Evolutionary conservation across 1,140 invertebrate genomes (phyloP).

Genomic region (Melipona quadrifasciata): DNA sequence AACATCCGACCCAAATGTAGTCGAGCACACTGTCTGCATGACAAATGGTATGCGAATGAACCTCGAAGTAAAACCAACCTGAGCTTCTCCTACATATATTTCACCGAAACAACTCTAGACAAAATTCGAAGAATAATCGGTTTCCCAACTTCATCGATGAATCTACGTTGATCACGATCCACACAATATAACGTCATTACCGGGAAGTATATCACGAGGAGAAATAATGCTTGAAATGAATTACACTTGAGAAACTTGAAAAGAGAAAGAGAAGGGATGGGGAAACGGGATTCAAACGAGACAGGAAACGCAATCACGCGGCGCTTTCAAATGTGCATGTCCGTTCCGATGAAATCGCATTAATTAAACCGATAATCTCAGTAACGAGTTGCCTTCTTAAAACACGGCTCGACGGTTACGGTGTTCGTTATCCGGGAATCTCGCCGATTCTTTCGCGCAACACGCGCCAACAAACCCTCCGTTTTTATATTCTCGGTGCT

Average conservation of each 20-base stretch:
- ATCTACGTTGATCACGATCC: not conserved
- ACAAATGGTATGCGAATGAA: slow-evolving; percentile 9
- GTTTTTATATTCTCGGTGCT: not conserved
- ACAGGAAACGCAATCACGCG: not conserved
- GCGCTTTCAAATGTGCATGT: not conserved
- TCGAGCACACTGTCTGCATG: not conserved
- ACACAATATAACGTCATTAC: slow-evolving; percentile 6
- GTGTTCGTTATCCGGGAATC: not conserved
- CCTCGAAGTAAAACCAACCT: not conserved
- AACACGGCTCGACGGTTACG: not conserved
- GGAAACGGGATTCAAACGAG: not conserved
- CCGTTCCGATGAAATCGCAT: not conserved
- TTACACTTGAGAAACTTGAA: not conserved
- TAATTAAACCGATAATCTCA: slow-evolving; percentile 31
- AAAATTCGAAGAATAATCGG: fast-evolving
- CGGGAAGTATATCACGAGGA: not conserved
- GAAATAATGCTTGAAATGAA: not conserved
- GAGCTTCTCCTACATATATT: not conserved
- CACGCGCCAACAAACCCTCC: too few relatives aligned
- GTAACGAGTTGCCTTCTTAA: slow-evolving; percentile 9
- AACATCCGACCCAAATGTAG: not conserved
- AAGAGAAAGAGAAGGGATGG: not conserved
- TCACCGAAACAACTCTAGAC: not conserved
- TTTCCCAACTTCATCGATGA: not conserved
- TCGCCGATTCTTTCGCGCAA: not conserved